Base-by-base conservation (phyloP, 1,140 invertebrate genomes). In the Lucilia sericata region DNA sequence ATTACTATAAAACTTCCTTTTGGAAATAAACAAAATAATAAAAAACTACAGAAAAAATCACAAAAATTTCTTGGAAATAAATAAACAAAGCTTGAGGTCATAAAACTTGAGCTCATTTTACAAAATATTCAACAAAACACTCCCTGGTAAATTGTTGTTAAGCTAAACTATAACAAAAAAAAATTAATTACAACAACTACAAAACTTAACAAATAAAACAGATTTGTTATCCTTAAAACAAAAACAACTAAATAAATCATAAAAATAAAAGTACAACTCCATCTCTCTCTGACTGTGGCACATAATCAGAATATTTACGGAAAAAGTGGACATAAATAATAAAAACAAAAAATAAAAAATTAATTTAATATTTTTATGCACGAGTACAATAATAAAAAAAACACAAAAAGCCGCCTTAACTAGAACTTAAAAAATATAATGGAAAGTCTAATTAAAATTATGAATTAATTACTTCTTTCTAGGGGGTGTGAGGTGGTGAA, bases 291-390 rank as follows among this genome's bases (percentile, higher is more conserved):
- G 0, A 8, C 42, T 42, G 7, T 7, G 7, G 42, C 42, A 8
- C 10, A 42, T 42, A 42, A 42, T 42, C 42, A 42, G 42, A 8
- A 8, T 42, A 42, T 42, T 42, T 55, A 55, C 13, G 51, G 51
- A 55, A 55, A 55, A 55, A 14, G 51, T 12, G 51, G 51, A 55
- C 51, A 55, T n/a, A 42, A 42, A 42, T 42, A 42, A 42, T 42
- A 42, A 42, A 42, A 42, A 42, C 5, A 8, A 42, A 42, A 36
- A 78, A 19, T 25, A 21, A 80, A 49, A 80, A 80, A 80, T 80
- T 80, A 80, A 80, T 80, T 80, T 80, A 80, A 80, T 80, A 80
- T 80, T 21, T 80, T 80, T 80, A 80, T 47, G 76, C 76, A 80
- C 76, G 76, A 49, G n/a, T 19, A 70, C 42, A 70, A 70, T 21